phyloP scores from a whole-genome alignment of 2,113 vertebrate species.

The Neotoma lepida region DNA sequence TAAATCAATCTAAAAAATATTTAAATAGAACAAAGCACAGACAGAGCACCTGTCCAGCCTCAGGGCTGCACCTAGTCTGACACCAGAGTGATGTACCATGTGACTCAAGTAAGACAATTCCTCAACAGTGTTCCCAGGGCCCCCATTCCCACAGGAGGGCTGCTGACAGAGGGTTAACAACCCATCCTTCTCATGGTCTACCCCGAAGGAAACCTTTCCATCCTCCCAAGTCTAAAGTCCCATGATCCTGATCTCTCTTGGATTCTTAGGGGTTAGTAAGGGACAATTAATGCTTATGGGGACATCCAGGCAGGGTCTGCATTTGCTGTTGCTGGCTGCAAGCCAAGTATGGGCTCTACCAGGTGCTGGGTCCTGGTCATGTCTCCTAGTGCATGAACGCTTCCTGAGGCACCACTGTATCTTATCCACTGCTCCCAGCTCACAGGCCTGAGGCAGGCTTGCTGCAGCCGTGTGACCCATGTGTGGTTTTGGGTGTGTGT shows the following conservation, averaged over 20 bases:
- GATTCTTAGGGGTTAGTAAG: not conserved
- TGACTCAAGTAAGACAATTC: not conserved
- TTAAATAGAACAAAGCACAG: not conserved
- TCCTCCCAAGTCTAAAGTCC: not conserved
- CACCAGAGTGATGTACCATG: not conserved
- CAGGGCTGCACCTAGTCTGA: not conserved
- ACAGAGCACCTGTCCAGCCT: accelerated
- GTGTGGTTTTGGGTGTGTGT: not conserved
- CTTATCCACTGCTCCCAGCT: no score
- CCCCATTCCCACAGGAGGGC: not conserved
- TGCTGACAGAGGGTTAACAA: not conserved
- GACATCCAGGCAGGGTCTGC: not conserved
- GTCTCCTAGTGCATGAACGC: accelerated
- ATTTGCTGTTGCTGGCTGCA: not conserved
- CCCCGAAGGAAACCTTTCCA: accelerated
- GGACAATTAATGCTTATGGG: accelerated
- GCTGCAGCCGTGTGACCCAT: no score
- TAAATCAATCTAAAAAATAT: not conserved
- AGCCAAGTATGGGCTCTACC: not conserved
- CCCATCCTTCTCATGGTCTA: accelerated
- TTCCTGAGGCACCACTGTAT: not conserved
- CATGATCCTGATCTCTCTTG: accelerated
- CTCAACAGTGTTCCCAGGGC: not conserved
- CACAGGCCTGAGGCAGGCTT: not conserved
- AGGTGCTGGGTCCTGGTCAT: accelerated